phyloP scores from a whole-genome alignment of 1,140 invertebrate genomes.

The Trinorchestia longiramus region DNA sequence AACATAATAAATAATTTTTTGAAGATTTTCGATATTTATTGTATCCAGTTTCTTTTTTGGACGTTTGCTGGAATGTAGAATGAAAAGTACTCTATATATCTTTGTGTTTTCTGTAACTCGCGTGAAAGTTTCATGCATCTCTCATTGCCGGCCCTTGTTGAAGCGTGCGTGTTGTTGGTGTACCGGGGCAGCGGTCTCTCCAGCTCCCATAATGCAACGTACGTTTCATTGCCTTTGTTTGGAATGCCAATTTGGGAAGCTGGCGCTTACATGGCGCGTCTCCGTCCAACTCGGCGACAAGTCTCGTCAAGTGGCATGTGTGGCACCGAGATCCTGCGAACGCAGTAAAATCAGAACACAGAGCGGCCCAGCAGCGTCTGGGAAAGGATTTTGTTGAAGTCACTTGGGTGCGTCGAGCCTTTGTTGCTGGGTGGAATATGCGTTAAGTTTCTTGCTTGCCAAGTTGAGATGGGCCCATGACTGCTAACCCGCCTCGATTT shows the following conservation, averaged over 20 bases:
- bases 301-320: background rate
- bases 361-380: background rate
- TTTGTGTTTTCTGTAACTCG: background rate
- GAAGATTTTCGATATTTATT: too few relatives aligned
- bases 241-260: background rate
- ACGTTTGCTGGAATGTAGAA: background rate
- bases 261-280: constrained; percentile 23
- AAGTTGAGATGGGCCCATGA: background rate
- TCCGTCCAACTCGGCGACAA: background rate
- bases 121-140: background rate
- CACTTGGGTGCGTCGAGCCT: background rate
- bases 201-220: constrained; percentile 33
- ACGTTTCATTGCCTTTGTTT: constrained; percentile 27
- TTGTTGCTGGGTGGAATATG: background rate
- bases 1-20: too few relatives aligned
- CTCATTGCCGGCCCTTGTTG: background rate
- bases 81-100: background rate
- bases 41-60: too few relatives aligned
- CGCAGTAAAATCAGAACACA: background rate
- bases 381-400: background rate
- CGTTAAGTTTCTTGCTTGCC: background rate
- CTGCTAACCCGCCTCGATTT: background rate
- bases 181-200: background rate
- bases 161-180: background rate
- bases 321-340: background rate